These are phyloP conservation scores for Chionodraco myersi DNA, from an alignment of 2,113 vertebrate genomes.

Conservation along the genomic window DNA sequence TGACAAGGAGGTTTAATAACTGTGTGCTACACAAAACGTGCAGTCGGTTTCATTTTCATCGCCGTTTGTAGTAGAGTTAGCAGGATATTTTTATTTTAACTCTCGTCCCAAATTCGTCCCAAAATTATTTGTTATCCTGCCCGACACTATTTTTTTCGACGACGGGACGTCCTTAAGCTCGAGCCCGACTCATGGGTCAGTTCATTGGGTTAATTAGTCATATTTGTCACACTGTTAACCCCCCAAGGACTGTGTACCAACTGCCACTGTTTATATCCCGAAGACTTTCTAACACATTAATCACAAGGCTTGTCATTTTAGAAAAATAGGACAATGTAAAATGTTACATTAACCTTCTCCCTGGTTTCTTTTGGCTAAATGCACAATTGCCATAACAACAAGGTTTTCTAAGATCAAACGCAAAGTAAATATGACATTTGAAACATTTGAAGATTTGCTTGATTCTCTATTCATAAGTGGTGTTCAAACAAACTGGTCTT, in stretches of 20 bases:
- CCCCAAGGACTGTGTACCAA: slow-evolving; percentile 58
- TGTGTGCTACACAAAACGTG: too few species aligned
- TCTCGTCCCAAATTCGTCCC: too few species aligned
- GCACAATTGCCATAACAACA: neutral
- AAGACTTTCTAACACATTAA: slow-evolving; percentile 70
- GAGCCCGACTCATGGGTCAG: slow-evolving; percentile 46
- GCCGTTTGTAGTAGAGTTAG: too few species aligned
- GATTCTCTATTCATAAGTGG: neutral
- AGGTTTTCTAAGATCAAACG: slow-evolving; percentile 16
- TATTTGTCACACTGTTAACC: slow-evolving; percentile 63
- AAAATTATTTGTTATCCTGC: too few species aligned
- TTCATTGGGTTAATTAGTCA: slow-evolving; percentile 71
- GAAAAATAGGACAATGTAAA: slow-evolving; percentile 1
- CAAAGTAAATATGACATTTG: slow-evolving; percentile 8
- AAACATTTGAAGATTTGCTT: slow-evolving; percentile 13
- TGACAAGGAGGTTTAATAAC: too few species aligned
- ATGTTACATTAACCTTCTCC: slow-evolving; percentile 28
- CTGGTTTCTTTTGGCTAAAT: slow-evolving; percentile 17
- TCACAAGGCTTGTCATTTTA: slow-evolving; percentile 40
- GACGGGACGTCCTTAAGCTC: too few species aligned
- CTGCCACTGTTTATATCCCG: slow-evolving; percentile 65
- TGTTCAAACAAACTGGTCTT: neutral
- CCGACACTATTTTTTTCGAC: too few species aligned
- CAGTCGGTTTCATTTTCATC: too few species aligned
- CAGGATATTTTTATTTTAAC: too few species aligned